These are phyloP conservation scores for Ptychochromis oligacanthus DNA, from an alignment of 2,113 vertebrate species.

Conservation along the genomic window DNA sequence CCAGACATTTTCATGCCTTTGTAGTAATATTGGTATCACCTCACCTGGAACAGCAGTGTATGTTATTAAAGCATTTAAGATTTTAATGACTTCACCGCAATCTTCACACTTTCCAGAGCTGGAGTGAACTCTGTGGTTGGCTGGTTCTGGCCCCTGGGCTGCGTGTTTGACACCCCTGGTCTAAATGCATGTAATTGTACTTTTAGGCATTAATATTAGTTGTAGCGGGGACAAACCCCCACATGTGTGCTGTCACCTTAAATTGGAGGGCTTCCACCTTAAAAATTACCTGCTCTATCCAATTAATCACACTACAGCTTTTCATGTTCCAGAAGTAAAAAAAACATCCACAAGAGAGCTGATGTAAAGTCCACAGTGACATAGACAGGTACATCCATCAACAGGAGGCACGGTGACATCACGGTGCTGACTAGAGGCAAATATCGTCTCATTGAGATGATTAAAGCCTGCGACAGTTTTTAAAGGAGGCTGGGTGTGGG, in stretches of 20 bases:
- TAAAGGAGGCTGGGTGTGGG: slow-evolving; percentile 39
- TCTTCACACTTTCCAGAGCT: no score
- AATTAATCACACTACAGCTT: slow-evolving; percentile 5
- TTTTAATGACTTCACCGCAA: no score
- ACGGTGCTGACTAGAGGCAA: slow-evolving; percentile 36
- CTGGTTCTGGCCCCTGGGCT: no score
- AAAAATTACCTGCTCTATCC: not conserved
- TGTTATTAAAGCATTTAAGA: no score
- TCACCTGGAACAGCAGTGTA: no score
- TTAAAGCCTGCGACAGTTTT: slow-evolving; percentile 52
- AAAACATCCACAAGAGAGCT: slow-evolving; percentile 1
- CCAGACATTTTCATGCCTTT: not conserved
- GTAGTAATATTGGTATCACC: no score
- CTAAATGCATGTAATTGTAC: not conserved
- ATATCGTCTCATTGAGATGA: slow-evolving; percentile 61
- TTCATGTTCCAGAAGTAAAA: slow-evolving; percentile 1
- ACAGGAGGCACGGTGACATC: slow-evolving; percentile 42
- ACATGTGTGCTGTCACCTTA: not conserved
- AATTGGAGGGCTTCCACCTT: not conserved
- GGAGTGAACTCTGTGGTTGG: no score
- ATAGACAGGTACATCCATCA: slow-evolving; percentile 29
- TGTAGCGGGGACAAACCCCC: not conserved
- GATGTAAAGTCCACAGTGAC: not conserved
- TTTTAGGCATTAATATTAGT: not conserved
- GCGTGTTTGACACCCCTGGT: not conserved